Base-by-base conservation (phyloP, 2,797 vertebrate genomes). In the Echiichthys vipera region DNA sequence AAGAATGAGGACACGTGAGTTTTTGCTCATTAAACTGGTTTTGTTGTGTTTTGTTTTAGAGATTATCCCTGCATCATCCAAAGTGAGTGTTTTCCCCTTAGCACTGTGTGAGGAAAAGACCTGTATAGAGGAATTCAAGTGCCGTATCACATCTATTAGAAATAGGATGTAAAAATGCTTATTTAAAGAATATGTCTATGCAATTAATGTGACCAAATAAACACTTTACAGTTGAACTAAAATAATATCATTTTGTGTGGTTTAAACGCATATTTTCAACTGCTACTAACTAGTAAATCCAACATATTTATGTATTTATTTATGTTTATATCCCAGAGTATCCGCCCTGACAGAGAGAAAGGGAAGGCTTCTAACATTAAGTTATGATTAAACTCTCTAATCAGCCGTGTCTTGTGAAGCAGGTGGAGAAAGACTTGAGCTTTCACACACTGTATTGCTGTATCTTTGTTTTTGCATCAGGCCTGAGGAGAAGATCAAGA, bases 401-500 rank as follows among this genome's bases (percentile, higher is more conserved):
- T 20, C 7, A 39, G 12, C 11, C 0, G 2, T 27, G 18, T 45
- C 6, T 46, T 56, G 20, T 49, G 20, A 29, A 25, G 17, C 5
- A 10, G 6, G 2, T 56, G 8, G 8, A 55, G 11, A 51, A 55
- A 22, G 10, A 0, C 4, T 36, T 30, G 22, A 1, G 5, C 61
- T 63, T 53, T 50, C 8, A 15, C 10, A 29, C 4, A 15, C 20
- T 61, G 20, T 43, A 8, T 45, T 61, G 29, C 9, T 46, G 18
- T 54, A 7, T 37, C 8, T 58, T 1, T 73, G 15, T 2, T 63
- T 29, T 86, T 92, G 54, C 80, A n/a, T n/a, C n/a, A 99, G 98
- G 73, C 95, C 95, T 40, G 97, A 99, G 83, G 98, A 98, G 88
- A 99, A 97, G 87, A 96, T 98, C 77, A 96, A 95, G 90, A 96